A percentile compares a stretch with the other conserved stretches of the same genome.
Evolutionary conservation across 1,140 invertebrate genomes (phyloP).

Genomic region (Megalonaias nervosa): DNA sequence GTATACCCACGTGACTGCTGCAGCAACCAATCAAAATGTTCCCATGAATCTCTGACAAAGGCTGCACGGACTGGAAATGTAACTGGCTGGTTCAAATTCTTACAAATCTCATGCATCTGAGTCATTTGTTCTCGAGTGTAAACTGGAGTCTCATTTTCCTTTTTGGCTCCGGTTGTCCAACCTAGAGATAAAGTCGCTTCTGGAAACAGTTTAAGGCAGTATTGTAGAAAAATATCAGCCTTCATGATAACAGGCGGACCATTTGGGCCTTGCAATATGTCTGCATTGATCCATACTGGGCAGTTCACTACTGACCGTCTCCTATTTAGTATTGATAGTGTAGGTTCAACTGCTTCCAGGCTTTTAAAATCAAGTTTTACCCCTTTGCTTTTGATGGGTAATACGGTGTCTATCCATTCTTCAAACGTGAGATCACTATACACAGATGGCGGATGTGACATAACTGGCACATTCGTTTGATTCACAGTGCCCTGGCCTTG

Average conservation of each 20-base stretch:
- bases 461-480: slow-evolving; percentile 78
- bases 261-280: slow-evolving; percentile 85
- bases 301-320: slow-evolving; percentile 74
- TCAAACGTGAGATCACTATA: slow-evolving; percentile 27
- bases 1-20: slow-evolving; percentile 46
- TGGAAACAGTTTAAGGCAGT: slow-evolving; percentile 75
- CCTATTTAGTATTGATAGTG: slow-evolving; percentile 74
- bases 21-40: slow-evolving; percentile 44
- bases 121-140: slow-evolving; percentile 81
- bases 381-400: slow-evolving; percentile 9
- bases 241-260: slow-evolving; percentile 78
- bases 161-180: slow-evolving; percentile 83
- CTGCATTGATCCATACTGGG: slow-evolving; percentile 89
- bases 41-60: slow-evolving; percentile 39
- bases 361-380: slow-evolving; percentile 85
- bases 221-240: slow-evolving; percentile 77
- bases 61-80: slow-evolving; percentile 51
- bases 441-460: slow-evolving; percentile 74
- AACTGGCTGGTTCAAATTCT: slow-evolving; percentile 36
- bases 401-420: slow-evolving; percentile 22
- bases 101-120: slow-evolving; percentile 77
- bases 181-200: slow-evolving; percentile 84
- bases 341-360: slow-evolving; percentile 81
- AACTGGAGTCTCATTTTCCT: slow-evolving; percentile 66
- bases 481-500: slow-evolving; percentile 75